These are phyloP conservation scores for Anarhynchus alexandrinus DNA, from an alignment of 2,113 vertebrate species.

Conservation along the genomic window DNA sequence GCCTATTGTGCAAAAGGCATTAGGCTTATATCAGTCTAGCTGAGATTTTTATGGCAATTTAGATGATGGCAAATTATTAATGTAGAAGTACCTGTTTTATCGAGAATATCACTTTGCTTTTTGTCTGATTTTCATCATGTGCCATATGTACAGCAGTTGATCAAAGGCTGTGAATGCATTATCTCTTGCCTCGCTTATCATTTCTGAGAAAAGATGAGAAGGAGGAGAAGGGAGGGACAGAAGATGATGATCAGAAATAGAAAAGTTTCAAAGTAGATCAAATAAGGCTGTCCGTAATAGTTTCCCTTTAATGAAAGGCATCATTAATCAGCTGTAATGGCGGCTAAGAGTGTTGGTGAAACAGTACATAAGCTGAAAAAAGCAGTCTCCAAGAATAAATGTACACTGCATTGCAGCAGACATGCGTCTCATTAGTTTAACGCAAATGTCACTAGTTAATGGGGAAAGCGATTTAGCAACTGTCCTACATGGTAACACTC, in stretches of 20 bases:
- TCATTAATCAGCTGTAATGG: constrained; percentile 56
- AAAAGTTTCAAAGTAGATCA: constrained; percentile 51
- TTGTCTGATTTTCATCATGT: constrained; percentile 50
- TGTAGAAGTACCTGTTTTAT: constrained; percentile 45
- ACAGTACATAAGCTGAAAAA: constrained; percentile 41
- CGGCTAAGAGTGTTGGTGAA: constrained; percentile 48
- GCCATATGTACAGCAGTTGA: constrained; percentile 31
- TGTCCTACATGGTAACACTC: not conserved
- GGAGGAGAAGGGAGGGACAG: constrained; percentile 26
- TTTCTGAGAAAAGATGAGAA: constrained; percentile 56
- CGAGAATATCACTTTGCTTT: constrained; percentile 39
- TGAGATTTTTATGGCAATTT: constrained; percentile 47
- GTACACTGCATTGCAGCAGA: constrained; percentile 59
- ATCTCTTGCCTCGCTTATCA: constrained; percentile 34
- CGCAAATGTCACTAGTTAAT: constrained; percentile 54
- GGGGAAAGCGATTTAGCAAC: constrained; percentile 33
- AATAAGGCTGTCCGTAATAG: constrained; percentile 12
- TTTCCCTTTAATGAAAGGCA: constrained; percentile 55
- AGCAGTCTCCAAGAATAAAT: constrained; percentile 41
- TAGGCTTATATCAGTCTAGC: constrained; percentile 26
- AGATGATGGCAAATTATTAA: constrained; percentile 53
- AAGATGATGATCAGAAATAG: constrained; percentile 38
- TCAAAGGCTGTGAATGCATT: constrained; percentile 56
- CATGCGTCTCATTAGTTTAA: constrained; percentile 58
- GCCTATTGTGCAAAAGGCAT: constrained; percentile 35